A percentile compares a stretch with the other conserved stretches of the same genome.
phyloP scores from a whole-genome alignment of 2,797 vertebrate genomes.

The Leuciscus waleckii region DNA sequence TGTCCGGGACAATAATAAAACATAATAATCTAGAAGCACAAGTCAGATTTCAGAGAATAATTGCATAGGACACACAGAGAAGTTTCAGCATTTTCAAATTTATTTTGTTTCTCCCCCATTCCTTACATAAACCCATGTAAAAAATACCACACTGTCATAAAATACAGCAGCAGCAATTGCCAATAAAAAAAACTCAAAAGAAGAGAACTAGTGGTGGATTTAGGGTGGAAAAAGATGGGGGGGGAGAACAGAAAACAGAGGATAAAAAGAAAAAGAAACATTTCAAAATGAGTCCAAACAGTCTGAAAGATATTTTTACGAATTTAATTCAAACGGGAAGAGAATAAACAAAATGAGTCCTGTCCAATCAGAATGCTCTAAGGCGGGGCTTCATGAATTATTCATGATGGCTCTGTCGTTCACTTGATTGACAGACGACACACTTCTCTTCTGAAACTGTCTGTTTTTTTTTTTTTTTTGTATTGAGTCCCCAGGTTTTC shows the following conservation, averaged over 20 bases:
- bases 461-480: slow-evolving; percentile 71
- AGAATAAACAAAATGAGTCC: slow-evolving; percentile 70
- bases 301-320: slow-evolving; percentile 78
- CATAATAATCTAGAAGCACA: not conserved
- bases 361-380: slow-evolving; percentile 83
- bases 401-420: slow-evolving; percentile 78
- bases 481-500: slow-evolving; percentile 74
- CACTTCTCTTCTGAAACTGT: slow-evolving; percentile 69
- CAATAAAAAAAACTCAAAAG: slow-evolving; percentile 88
- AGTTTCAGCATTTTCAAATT: slow-evolving; percentile 85
- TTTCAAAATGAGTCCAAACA: slow-evolving; percentile 76
- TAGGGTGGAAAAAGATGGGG: slow-evolving; percentile 49
- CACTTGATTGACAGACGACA: slow-evolving; percentile 77
- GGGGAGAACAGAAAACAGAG: slow-evolving; percentile 54
- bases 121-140: slow-evolving; percentile 95
- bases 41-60: not conserved
- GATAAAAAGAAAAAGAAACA: slow-evolving; percentile 72
- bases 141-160: slow-evolving; percentile 93
- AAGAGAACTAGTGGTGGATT: slow-evolving; percentile 64
- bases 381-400: slow-evolving; percentile 76
- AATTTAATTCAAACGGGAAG: slow-evolving; percentile 79
- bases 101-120: slow-evolving; percentile 82
- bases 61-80: slow-evolving; percentile 12
- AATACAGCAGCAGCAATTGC: slow-evolving; percentile 99
- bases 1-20: not conserved